Evolutionary conservation across 2,113 vertebrate species (phyloP), one percentile per base, ranked within the genome.

Genomic region (Syngnathus typhle): DNA sequence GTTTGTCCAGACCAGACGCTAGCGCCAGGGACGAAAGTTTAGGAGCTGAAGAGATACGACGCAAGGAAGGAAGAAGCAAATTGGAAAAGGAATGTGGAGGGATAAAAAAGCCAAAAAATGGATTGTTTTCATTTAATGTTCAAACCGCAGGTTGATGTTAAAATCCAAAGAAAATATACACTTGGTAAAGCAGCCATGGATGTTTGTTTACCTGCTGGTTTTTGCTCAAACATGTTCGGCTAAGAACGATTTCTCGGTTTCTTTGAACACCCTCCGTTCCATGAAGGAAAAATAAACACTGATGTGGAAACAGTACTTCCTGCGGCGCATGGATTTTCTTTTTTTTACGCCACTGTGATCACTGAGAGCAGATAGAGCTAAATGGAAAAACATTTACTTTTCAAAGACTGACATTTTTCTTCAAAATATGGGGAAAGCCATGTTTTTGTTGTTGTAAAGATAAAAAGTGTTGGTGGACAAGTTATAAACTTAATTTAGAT

Each of bases 201-300:
- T 67, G 68, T 78, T 78, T 69, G 54, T 67, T 77, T 67, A 69
- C 56, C 56, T 44, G 54, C 72, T 49, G 61, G 49, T 65, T 73
- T 72, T 49, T 74, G 19, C n/a, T 46, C 67, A 76, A 79, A 81
- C 60, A 73, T 66, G 63, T 69, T 18, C 32, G 27, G 39, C 46
- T 9, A 63, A n/a, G 44, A 15, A 66, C 47, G 39, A 36, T 73
- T 69, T 82, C 56, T 82, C 52, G 55, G 51, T 67, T 69, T 21
- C 68, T 64, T 75, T 74, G 70, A 82, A 74, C 69, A 65, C 72
- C 61, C 65, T 71, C 69, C n/a, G 68, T 65, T 75, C 70, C 71
- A 60, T 51, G 32, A 66, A 75, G 54, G 49, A 76, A 79, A 84
- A 83, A 81, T 44, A 80, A 87, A 82, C 82, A 3, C 4, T 37